phyloP scores from a whole-genome alignment of 1,140 invertebrate genomes.

The Euwallacea fornicatus region DNA sequence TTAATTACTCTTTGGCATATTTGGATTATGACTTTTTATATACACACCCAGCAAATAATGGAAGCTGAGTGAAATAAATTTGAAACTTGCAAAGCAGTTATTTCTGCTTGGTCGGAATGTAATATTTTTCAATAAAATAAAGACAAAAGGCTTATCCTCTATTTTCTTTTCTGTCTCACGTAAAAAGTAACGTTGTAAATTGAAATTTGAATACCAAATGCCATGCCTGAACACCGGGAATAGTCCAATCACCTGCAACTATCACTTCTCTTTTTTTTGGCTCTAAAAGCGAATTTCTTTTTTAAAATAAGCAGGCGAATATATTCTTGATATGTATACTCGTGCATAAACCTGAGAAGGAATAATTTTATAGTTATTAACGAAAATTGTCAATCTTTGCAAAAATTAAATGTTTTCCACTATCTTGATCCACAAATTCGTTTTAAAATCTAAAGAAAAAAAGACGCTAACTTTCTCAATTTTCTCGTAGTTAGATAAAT shows the following conservation, averaged over 20 bases:
- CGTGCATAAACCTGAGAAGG: no score
- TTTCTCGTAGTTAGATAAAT: no score
- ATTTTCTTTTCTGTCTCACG: slow-evolving; percentile 21
- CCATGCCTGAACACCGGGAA: slow-evolving; percentile 23
- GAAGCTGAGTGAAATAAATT: slow-evolving; percentile 2
- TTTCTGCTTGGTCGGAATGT: slow-evolving; percentile 16
- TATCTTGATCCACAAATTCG: no score
- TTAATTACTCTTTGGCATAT: background rate
- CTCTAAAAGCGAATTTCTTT: slow-evolving; percentile 5
- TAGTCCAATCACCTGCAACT: slow-evolving; percentile 31
- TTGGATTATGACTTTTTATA: background rate
- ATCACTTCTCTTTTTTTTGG: slow-evolving; percentile 23
- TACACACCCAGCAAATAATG: background rate
- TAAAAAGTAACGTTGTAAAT: slow-evolving; percentile 32
- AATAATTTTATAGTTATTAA: no score
- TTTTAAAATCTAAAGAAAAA: no score
- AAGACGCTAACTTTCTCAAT: no score
- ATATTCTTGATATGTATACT: no score
- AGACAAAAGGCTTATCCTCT: slow-evolving; percentile 22
- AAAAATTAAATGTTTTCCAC: no score
- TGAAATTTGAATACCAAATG: slow-evolving; percentile 39
- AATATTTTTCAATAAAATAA: slow-evolving; percentile 25
- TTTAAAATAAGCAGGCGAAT: background rate
- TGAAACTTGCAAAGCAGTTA: slow-evolving; percentile 1
- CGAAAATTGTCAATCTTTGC: no score